phyloP scores from a whole-genome alignment of 2,797 vertebrate species.

The Babyrousa celebensis region DNA sequence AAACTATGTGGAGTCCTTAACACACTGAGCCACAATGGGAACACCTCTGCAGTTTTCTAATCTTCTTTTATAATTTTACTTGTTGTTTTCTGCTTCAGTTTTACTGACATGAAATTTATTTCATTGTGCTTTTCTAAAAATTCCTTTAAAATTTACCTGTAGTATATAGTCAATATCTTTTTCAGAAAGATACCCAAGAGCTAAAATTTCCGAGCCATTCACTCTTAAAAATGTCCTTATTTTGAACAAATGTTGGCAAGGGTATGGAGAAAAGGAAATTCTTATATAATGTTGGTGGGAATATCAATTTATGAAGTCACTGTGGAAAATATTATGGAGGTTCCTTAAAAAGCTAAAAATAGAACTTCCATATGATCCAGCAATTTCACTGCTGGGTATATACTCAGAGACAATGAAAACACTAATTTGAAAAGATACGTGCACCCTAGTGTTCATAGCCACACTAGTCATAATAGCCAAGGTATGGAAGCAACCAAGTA shows the following conservation, averaged over 20 bases:
- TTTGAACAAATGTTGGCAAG: background rate
- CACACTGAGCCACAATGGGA: no score
- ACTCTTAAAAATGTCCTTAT: conserved; percentile 9
- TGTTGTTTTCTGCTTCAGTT: background rate
- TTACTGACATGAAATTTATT: background rate
- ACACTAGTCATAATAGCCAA: background rate
- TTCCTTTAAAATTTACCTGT: background rate
- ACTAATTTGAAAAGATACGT: background rate
- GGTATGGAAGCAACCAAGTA: background rate
- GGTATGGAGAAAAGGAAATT: background rate
- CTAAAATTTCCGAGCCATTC: background rate
- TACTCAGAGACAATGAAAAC: background rate
- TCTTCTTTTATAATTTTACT: conserved; percentile 1
- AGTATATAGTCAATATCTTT: background rate
- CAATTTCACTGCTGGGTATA: background rate
- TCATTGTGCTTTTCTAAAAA: background rate
- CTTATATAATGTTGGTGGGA: background rate
- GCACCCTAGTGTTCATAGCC: background rate
- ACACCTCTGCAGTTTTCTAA: background rate
- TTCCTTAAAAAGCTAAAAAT: background rate
- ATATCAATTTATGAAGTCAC: background rate
- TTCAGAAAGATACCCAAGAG: background rate
- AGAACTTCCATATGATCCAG: background rate
- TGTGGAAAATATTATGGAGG: background rate
- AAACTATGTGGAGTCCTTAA: no score